Percentiles rank a stretch among this genome's conserved stretches.
Conservation (phyloP, 2,888 invertebrate species). For the Autographa gamma region DNA sequence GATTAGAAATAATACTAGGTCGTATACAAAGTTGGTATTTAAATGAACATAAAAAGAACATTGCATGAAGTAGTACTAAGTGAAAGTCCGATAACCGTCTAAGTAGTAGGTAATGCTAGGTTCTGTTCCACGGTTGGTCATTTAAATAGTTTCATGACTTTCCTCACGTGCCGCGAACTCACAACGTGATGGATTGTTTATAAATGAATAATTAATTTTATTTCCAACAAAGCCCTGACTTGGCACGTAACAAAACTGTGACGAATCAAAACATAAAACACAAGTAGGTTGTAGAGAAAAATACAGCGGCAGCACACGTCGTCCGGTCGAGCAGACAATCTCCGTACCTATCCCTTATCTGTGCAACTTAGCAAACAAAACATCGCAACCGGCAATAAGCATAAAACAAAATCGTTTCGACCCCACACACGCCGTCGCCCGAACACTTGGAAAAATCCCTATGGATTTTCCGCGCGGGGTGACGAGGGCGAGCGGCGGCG, state of each 20-base stretch:
- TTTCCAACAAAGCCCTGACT: slow-evolving; percentile 49
- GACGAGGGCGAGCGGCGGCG: slow-evolving; percentile 63
- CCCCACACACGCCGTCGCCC: slow-evolving; percentile 87
- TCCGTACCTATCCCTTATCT: slow-evolving; percentile 83
- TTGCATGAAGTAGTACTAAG: slow-evolving; percentile 64
- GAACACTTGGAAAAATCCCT: slow-evolving; percentile 89
- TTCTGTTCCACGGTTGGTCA: slow-evolving; percentile 49
- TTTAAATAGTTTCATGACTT: slow-evolving; percentile 63
- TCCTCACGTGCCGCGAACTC: slow-evolving; percentile 58
- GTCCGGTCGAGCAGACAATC: slow-evolving; percentile 80
- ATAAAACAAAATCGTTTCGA: slow-evolving; percentile 88
- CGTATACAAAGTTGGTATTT: slow-evolving; percentile 52
- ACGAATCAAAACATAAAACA: slow-evolving; percentile 54
- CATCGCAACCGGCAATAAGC: slow-evolving; percentile 87
- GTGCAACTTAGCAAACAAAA: slow-evolving; percentile 87
- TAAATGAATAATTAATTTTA: slow-evolving; percentile 60
- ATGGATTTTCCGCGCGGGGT: slow-evolving; percentile 86
- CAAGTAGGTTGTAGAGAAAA: slow-evolving; percentile 58
- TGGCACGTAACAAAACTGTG: slow-evolving; percentile 58
- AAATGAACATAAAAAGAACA: slow-evolving; percentile 59
- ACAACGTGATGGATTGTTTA: slow-evolving; percentile 61
- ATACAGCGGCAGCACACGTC: slow-evolving; percentile 59
- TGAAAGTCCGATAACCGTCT: slow-evolving; percentile 69
- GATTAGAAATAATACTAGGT: slow-evolving; percentile 49
- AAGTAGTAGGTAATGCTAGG: slow-evolving; percentile 53